These are phyloP conservation scores for Elgaria multicarinata DNA, from an alignment of 2,113 vertebrate species.

Conservation along the genomic window DNA sequence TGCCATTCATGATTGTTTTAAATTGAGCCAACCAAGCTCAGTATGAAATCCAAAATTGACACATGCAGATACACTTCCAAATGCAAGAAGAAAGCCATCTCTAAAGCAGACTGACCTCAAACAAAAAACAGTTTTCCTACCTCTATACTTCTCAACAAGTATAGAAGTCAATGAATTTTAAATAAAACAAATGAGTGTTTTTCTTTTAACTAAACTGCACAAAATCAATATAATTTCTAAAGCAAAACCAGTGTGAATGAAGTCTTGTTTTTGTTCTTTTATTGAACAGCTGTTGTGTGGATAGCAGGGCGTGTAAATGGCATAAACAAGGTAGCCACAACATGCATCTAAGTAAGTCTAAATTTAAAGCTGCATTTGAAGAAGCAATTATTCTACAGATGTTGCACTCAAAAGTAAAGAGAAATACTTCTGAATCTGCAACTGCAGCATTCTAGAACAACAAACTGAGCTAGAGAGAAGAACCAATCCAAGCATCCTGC, in stretches of 20 bases:
- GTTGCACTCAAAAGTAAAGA: neutral
- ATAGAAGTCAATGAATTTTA: neutral
- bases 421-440: neutral
- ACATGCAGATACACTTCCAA: neutral
- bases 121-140: neutral
- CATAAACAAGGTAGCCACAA: neutral
- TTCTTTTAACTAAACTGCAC: neutral
- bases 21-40: constrained; percentile 1
- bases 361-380: neutral
- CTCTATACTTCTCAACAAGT: neutral
- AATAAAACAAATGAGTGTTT: neutral
- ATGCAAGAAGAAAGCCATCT: neutral
- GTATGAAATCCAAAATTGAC: constrained; percentile 6
- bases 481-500: neutral
- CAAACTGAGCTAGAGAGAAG: neutral
- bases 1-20: constrained; percentile 12
- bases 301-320: neutral
- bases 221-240: constrained; percentile 16
- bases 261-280: constrained; percentile 11
- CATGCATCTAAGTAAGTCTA: neutral
- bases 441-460: neutral
- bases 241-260: neutral
- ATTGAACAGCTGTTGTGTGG: neutral
- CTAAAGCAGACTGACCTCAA: neutral
- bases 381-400: neutral